Evolutionary conservation across 1,140 invertebrate species (phyloP).

Genomic region (Archivesica marissinica): DNA sequence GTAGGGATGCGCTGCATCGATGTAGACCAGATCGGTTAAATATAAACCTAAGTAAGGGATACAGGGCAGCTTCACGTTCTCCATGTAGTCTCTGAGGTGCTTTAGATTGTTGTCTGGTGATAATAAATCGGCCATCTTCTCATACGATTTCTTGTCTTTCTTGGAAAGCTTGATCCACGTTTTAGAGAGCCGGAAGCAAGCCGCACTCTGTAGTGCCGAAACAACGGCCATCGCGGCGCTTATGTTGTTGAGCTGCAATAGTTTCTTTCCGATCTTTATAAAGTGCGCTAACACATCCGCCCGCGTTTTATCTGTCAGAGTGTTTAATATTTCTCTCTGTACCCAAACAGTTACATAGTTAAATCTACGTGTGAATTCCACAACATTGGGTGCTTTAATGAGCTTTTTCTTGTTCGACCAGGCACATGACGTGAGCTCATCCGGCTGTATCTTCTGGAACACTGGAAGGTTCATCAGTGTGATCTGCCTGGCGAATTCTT

Average conservation of each 20-base stretch:
- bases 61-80: conserved; percentile 94
- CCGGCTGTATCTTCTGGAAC: conserved; percentile 92
- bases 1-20: conserved; percentile 96
- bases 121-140: conserved; percentile 94
- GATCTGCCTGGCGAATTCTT: conserved; percentile 89
- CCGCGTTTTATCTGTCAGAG: conserved; percentile 90
- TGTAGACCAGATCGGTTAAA: conserved; percentile 96
- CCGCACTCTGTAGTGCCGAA: too few relatives aligned
- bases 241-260: conserved; percentile 96
- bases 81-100: conserved; percentile 92
- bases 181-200: too few relatives aligned
- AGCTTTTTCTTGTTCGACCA: conserved; percentile 98
- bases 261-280: too few relatives aligned
- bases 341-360: conserved; percentile 91
- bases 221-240: too few relatives aligned
- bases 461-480: too few relatives aligned
- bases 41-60: conserved; percentile 97
- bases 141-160: conserved; percentile 94
- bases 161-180: conserved; percentile 94
- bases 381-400: conserved; percentile 97
- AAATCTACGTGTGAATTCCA: conserved; percentile 95
- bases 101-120: conserved; percentile 95
- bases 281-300: conserved; percentile 95
- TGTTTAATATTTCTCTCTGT: conserved; percentile 83
- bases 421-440: conserved; percentile 93